Evolutionary conservation across 2,888 invertebrate genomes (phyloP).

Genomic region (Drosophila mettleri): DNA sequence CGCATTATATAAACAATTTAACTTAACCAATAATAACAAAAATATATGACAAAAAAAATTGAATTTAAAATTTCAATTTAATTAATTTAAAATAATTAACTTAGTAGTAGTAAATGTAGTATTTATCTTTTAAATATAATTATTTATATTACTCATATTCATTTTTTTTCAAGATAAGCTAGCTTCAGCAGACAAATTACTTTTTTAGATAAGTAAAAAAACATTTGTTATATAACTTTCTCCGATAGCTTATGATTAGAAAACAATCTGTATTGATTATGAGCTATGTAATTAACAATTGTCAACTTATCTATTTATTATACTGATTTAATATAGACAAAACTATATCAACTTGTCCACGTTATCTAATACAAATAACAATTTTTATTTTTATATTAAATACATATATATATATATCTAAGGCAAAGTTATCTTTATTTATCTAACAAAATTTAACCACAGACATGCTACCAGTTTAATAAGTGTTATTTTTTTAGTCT

Average conservation of each 20-base stretch:
- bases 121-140: too few relatives aligned
- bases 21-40: not conserved
- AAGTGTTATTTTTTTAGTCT: not conserved
- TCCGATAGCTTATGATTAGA: not conserved
- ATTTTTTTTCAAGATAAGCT: not conserved
- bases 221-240: not conserved
- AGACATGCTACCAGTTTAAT: constrained; percentile 9
- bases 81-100: too few relatives aligned
- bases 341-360: not conserved
- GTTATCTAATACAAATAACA: constrained; percentile 4
- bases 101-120: too few relatives aligned
- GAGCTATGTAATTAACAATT: not conserved
- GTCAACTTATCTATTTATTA: not conserved
- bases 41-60: not conserved
- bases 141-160: too few relatives aligned
- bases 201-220: not conserved
- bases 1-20: not conserved
- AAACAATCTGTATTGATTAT: not conserved
- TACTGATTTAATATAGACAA: not conserved
- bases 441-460: not conserved
- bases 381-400: too few relatives aligned
- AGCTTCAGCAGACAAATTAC: not conserved
- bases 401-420: constrained; percentile 1
- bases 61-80: too few relatives aligned
- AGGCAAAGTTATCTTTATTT: not conserved